These are phyloP conservation scores for Liasis olivaceus DNA, from an alignment of 2,797 vertebrate species.

Conservation along the genomic window DNA sequence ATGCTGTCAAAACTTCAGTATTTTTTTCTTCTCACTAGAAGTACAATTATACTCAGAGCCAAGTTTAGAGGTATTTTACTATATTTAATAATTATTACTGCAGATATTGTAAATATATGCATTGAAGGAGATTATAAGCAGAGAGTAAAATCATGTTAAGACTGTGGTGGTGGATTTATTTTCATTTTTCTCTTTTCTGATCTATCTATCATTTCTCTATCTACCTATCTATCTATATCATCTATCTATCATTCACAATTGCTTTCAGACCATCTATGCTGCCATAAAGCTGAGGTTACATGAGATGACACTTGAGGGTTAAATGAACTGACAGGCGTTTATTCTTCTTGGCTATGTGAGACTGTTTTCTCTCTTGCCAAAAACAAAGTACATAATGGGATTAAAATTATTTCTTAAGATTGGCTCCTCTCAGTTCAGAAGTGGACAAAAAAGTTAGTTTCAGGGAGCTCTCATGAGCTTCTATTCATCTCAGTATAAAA, in stretches of 20 bases:
- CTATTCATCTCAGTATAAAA: background rate
- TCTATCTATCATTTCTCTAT: conserved; percentile 38
- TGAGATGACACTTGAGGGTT: conserved; percentile 56
- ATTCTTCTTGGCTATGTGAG: conserved; percentile 60
- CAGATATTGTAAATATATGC: conserved; percentile 81
- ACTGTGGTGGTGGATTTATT: conserved; percentile 70
- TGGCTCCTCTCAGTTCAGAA: conserved; percentile 4
- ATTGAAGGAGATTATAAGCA: conserved; percentile 72
- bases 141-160: conserved; percentile 68
- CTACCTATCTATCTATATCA: background rate
- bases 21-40: conserved; percentile 69
- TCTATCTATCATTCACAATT: conserved; percentile 64
- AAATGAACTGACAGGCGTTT: conserved; percentile 61
- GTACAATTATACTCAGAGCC: conserved; percentile 77
- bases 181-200: conserved; percentile 55
- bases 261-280: conserved; percentile 57
- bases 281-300: conserved; percentile 60
- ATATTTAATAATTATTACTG: conserved; percentile 83
- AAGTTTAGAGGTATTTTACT: conserved; percentile 83
- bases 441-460: background rate
- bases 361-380: conserved; percentile 60
- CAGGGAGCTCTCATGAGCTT: background rate
- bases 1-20: conserved; percentile 80
- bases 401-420: conserved; percentile 27
- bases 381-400: conserved; percentile 46